Conservation (phyloP, 1,140 invertebrate genomes). For the Drosophila arizonae region DNA sequence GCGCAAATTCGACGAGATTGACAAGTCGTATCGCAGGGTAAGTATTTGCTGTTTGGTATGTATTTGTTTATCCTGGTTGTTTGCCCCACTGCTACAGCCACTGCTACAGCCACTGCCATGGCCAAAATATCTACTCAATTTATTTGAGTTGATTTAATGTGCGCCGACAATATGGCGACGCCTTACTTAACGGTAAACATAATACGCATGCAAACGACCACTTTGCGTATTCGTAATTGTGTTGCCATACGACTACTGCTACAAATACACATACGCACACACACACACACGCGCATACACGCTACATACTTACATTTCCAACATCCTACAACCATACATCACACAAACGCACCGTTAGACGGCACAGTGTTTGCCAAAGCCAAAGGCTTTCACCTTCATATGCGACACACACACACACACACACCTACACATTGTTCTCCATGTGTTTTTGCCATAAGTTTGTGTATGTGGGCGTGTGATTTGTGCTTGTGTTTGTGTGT, state of each 20-base stretch:
- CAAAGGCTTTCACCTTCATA: slow-evolving; percentile 67
- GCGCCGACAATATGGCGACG: slow-evolving; percentile 80
- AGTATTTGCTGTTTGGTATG: slow-evolving; percentile 30
- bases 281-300: slow-evolving; percentile 4
- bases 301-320: background rate
- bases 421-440: slow-evolving; percentile 10
- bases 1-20: slow-evolving; percentile 94
- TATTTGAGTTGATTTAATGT: slow-evolving; percentile 79
- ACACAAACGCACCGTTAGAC: slow-evolving; percentile 61
- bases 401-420: slow-evolving; percentile 13
- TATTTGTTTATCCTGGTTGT: slow-evolving; percentile 56
- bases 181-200: slow-evolving; percentile 82
- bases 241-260: slow-evolving; percentile 29
- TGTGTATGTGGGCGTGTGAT: slow-evolving; percentile 12
- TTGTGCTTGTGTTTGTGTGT: slow-evolving; percentile 33
- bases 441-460: background rate
- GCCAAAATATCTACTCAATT: slow-evolving; percentile 69
- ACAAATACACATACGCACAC: slow-evolving; percentile 17
- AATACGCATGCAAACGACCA: slow-evolving; percentile 80
- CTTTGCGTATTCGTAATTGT: slow-evolving; percentile 75
- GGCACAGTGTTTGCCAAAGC: slow-evolving; percentile 56
- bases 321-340: slow-evolving; percentile 7
- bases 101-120: slow-evolving; percentile 11
- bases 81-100: background rate
- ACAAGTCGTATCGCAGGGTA: slow-evolving; percentile 89